Conservation (phyloP, 2,888 invertebrate species). For the Augochlorella aurata region DNA sequence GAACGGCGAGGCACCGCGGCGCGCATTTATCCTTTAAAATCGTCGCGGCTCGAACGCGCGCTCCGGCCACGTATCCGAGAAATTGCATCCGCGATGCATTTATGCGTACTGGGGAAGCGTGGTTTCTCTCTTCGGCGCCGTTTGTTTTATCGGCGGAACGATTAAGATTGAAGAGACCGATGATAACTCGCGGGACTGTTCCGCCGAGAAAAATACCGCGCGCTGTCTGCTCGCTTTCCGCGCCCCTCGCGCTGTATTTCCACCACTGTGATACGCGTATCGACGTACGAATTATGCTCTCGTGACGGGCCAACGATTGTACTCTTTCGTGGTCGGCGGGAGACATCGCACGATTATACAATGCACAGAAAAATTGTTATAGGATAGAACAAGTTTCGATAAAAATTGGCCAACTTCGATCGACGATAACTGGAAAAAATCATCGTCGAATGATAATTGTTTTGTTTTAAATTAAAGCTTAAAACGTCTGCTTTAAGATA, state of each 20-base stretch:
- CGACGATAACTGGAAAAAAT: no score
- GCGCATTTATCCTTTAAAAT: conserved; percentile 50
- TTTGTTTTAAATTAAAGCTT: no score
- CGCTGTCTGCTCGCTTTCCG: background rate
- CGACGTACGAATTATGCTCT: background rate
- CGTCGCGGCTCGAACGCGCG: conserved; percentile 30
- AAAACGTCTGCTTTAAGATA: no score
- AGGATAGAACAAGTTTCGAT: no score
- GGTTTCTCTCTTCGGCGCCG: conserved; percentile 6
- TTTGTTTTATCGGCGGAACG: conserved; percentile 16
- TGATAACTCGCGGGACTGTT: background rate
- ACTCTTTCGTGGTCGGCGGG: background rate
- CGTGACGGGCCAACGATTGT: background rate
- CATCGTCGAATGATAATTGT: no score
- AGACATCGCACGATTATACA: background rate
- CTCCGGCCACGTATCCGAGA: background rate
- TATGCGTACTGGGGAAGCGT: background rate
- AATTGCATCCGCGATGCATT: conserved; percentile 17
- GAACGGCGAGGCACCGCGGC: conserved; percentile 39
- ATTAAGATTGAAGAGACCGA: conserved; percentile 10
- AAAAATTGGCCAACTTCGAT: no score
- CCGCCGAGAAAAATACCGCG: background rate
- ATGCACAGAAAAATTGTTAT: no score
- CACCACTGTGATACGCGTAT: background rate
- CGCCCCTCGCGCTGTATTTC: background rate